Conservation (phyloP, 2,113 vertebrate species). For the Mus spicilegus region DNA sequence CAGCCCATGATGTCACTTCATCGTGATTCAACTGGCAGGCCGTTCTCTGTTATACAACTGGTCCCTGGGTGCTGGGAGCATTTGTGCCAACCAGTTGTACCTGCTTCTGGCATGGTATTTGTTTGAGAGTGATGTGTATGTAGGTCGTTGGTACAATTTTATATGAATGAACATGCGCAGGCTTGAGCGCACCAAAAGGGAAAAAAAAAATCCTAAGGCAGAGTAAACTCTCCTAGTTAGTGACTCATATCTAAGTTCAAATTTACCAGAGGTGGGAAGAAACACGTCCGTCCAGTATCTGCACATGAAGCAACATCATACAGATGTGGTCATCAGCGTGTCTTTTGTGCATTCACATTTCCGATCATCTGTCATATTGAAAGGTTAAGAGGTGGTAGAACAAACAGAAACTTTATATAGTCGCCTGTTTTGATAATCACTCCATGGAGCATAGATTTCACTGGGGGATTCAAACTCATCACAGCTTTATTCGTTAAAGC, state of each 20-base stretch:
- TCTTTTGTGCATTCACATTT: background rate
- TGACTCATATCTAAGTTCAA: conserved; percentile 61
- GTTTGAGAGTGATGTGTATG: conserved; percentile 55
- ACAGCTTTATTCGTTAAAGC: background rate
- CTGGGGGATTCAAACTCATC: background rate
- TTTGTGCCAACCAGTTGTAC: conserved; percentile 67
- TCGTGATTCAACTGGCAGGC: conserved; percentile 3
- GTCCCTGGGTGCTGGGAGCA: background rate
- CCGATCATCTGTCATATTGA: background rate
- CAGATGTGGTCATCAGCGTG: background rate
- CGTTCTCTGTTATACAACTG: background rate
- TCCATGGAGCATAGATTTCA: background rate
- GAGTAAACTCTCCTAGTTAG: conserved; percentile 54
- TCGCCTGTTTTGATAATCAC: background rate
- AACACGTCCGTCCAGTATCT: background rate
- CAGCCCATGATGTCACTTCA: background rate
- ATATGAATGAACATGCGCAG: conserved; percentile 48
- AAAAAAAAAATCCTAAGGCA: background rate
- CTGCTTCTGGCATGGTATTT: conserved; percentile 60
- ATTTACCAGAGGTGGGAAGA: conserved; percentile 29
- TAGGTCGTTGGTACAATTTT: conserved; percentile 55
- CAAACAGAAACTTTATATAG: conserved; percentile 3
- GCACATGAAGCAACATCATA: conserved; percentile 4
- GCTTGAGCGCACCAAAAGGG: conserved; percentile 58
- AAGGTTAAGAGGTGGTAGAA: conserved; percentile 11